Percentiles rank a stretch among this genome's conserved stretches.
Conservation (phyloP, 2,113 vertebrate genomes). For the Hystrix brachyura region DNA sequence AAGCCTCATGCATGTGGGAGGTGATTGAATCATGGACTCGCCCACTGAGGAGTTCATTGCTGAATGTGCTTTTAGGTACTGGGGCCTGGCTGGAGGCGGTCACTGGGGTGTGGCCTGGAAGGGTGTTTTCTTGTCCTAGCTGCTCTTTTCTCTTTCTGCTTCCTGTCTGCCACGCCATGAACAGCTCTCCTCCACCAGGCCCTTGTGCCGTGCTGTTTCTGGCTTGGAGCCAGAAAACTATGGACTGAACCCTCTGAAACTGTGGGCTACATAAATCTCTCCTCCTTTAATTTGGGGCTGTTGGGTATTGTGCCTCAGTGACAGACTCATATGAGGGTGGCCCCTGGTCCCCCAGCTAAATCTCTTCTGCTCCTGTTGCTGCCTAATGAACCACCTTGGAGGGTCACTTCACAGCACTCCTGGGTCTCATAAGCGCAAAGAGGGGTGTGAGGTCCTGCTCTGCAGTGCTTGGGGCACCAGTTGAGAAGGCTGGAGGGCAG, state of each 20-base stretch:
- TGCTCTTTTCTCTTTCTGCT: background rate
- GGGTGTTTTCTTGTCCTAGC: background rate
- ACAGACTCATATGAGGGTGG: background rate
- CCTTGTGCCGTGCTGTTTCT: background rate
- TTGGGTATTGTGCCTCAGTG: background rate
- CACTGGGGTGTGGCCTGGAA: background rate
- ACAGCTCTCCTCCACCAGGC: background rate
- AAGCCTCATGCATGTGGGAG: background rate
- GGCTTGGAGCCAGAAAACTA: background rate
- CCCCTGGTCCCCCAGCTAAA: background rate
- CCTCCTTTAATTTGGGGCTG: background rate
- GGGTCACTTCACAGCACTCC: background rate
- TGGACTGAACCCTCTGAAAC: background rate
- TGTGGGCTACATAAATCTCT: background rate
- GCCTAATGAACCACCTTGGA: background rate
- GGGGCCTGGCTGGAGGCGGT: background rate
- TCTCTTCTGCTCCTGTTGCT: background rate
- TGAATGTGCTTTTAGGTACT: background rate
- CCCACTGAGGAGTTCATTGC: background rate
- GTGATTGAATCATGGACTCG: background rate
- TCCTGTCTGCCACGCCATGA: background rate
- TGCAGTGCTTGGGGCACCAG: background rate
- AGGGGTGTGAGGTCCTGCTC: background rate
- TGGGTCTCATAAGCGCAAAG: background rate
- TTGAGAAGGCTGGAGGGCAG: background rate